phyloP scores from a whole-genome alignment of 2,888 invertebrate genomes.

The Apamea anceps region DNA sequence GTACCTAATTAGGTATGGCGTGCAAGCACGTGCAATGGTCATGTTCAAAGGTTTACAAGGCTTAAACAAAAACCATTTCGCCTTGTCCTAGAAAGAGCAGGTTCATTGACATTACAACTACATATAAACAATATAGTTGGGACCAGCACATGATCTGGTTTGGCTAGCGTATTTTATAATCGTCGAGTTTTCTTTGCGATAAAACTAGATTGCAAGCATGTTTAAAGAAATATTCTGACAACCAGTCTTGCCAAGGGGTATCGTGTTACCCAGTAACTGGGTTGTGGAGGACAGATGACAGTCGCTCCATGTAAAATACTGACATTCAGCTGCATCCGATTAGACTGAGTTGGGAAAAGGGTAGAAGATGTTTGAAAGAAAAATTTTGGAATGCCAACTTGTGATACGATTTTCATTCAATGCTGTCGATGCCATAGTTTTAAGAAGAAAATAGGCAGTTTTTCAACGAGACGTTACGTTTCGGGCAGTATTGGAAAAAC shows the following conservation, averaged over 20 bases:
- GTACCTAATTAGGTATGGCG: slow-evolving; percentile 3
- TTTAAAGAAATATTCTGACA: neutral
- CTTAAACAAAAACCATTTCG: slow-evolving; percentile 46
- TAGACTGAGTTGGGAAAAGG: neutral
- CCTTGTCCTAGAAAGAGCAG: slow-evolving; percentile 67
- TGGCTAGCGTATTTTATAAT: slow-evolving; percentile 45
- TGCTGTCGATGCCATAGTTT: neutral
- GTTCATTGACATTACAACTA: slow-evolving; percentile 66
- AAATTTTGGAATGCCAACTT: slow-evolving; percentile 1
- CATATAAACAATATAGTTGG: slow-evolving; percentile 33
- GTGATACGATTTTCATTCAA: neutral
- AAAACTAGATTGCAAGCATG: slow-evolving; percentile 8
- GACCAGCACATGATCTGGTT: slow-evolving; percentile 44
- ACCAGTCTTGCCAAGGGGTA: neutral
- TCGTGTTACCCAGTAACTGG: neutral
- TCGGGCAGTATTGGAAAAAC: neutral
- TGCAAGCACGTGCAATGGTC: slow-evolving; percentile 37
- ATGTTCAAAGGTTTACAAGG: slow-evolving; percentile 31
- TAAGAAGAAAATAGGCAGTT: neutral
- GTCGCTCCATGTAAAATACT: neutral
- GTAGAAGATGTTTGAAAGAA: neutral
- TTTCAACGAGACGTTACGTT: neutral
- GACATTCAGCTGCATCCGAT: neutral
- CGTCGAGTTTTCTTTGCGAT: slow-evolving; percentile 35
- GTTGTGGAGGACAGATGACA: neutral